Conservation (phyloP, 2,113 vertebrate genomes). For the Halichoerus grypus region DNA sequence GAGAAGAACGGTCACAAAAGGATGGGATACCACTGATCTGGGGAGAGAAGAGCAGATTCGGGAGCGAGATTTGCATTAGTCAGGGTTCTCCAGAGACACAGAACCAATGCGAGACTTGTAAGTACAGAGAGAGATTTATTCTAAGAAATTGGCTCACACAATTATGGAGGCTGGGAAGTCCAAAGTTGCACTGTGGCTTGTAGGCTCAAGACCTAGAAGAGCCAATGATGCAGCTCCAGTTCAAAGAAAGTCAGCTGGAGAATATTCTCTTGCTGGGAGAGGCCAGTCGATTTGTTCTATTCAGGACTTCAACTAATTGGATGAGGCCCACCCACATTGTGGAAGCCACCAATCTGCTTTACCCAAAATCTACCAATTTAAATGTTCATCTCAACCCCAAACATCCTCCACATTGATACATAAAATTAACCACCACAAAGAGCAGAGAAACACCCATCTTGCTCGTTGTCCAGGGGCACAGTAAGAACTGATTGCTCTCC, state of each 20-base stretch:
- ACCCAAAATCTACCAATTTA: not conserved
- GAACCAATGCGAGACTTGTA: accelerated
- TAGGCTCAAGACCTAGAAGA: not conserved
- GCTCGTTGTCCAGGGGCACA: not conserved
- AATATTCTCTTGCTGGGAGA: not conserved
- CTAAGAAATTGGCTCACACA: not conserved
- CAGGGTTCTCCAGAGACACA: not conserved
- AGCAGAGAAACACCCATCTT: no score
- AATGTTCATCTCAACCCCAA: not conserved
- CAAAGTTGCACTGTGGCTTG: not conserved
- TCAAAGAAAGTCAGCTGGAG: no score
- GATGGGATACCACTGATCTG: not conserved
- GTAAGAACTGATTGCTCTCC: not conserved
- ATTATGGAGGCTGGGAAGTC: accelerated
- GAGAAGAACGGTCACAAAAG: not conserved
- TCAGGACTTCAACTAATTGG: not conserved
- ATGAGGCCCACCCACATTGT: not conserved
- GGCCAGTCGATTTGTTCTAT: not conserved
- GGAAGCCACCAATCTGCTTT: not conserved
- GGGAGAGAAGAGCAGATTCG: not conserved
- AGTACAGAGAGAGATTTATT: not conserved
- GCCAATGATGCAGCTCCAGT: not conserved
- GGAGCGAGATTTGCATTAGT: accelerated
- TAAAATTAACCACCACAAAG: not conserved
- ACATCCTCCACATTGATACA: not conserved